These are phyloP conservation scores for Prosapia bicincta DNA, from an alignment of 2,888 invertebrate species.

Conservation along the genomic window DNA sequence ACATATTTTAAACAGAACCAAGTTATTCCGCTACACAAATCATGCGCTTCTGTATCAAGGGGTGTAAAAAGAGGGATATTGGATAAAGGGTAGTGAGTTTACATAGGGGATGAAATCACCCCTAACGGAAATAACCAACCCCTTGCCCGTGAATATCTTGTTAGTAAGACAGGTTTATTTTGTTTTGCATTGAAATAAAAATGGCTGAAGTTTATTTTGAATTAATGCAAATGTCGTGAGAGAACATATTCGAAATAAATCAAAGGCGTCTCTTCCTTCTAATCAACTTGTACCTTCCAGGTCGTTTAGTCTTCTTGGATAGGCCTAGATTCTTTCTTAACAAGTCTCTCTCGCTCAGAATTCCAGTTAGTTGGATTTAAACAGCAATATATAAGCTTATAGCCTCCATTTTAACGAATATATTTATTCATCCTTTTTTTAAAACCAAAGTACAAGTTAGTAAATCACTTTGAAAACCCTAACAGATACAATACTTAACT, in stretches of 20 bases:
- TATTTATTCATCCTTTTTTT: no score
- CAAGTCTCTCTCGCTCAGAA: background rate
- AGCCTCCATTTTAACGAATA: background rate
- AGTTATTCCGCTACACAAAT: constrained; percentile 23
- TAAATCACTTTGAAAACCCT: no score
- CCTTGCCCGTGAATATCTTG: background rate
- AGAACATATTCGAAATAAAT: background rate
- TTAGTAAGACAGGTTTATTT: background rate
- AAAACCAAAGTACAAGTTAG: no score
- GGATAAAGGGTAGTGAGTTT: background rate
- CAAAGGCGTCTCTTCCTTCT: background rate
- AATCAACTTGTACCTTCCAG: background rate
- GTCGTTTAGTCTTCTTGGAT: background rate
- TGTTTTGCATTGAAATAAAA: background rate
- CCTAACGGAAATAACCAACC: background rate
- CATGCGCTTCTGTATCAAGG: background rate
- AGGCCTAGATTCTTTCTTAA: background rate
- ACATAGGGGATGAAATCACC: background rate
- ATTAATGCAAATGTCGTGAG: background rate
- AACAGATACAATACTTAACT: no score
- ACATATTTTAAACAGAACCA: background rate
- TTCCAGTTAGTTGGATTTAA: background rate
- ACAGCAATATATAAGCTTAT: background rate
- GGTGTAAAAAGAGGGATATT: background rate
- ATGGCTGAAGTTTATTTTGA: background rate